A percentile compares a stretch with the other conserved stretches of the same genome.
phyloP scores from a whole-genome alignment of 2,113 vertebrate genomes.

The Catharus minimus region DNA sequence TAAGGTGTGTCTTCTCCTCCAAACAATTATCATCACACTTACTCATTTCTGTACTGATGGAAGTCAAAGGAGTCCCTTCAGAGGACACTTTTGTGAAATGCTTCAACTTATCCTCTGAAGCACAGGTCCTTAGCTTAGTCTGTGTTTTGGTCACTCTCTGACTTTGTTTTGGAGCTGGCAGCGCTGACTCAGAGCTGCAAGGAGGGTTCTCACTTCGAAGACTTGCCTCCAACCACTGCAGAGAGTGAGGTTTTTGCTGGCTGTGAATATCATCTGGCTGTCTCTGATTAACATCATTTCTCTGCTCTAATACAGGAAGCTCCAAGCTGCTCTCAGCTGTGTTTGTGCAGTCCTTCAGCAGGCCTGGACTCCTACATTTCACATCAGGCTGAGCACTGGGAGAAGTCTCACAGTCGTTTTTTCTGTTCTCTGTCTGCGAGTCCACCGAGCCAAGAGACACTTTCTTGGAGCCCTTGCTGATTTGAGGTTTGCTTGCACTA shows the following conservation, averaged over 20 bases:
- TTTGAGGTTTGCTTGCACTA: constrained; percentile 56
- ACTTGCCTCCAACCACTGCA: constrained; percentile 45
- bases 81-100: constrained; percentile 52
- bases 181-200: constrained; percentile 74
- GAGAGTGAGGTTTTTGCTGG: constrained; percentile 72
- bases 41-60: background rate
- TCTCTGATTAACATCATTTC: constrained; percentile 65
- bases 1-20: constrained; percentile 55
- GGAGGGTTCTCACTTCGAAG: constrained; percentile 31
- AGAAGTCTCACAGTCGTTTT: background rate
- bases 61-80: constrained; percentile 62
- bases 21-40: constrained; percentile 24
- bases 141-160: constrained; percentile 52
- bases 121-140: constrained; percentile 55
- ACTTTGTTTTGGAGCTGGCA: constrained; percentile 63
- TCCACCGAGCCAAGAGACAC: constrained; percentile 46
- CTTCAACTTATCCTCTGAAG: constrained; percentile 53
- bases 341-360: constrained; percentile 67
- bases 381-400: background rate
- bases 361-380: constrained; percentile 14
- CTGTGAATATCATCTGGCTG: constrained; percentile 61
- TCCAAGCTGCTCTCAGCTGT: constrained; percentile 65
- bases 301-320: constrained; percentile 70
- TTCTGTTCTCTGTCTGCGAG: background rate
- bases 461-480: constrained; percentile 31